A percentile compares a stretch with the other conserved stretches of the same genome.
Evolutionary conservation across 2,113 vertebrate genomes (phyloP).

Genomic region (Sterna hirundo): DNA sequence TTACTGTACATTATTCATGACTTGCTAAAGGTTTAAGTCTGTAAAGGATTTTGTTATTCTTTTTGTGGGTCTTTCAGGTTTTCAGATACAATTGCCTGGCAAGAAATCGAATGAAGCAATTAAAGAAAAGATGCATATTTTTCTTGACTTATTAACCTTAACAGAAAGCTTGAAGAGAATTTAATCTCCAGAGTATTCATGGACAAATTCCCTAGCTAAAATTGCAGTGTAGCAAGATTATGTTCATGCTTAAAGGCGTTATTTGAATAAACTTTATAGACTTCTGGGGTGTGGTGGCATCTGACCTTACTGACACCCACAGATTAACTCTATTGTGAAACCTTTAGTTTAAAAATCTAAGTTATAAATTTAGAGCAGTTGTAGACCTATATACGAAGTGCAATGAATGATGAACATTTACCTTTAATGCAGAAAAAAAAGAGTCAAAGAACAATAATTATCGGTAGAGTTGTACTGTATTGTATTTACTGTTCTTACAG

Average conservation of each 20-base stretch:
- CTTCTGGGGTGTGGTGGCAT: background rate
- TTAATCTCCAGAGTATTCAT: background rate
- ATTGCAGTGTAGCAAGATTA: background rate
- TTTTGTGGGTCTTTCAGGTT: conserved; percentile 23
- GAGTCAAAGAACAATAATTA: background rate
- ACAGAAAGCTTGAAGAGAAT: background rate
- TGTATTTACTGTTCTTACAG: background rate
- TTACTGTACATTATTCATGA: conserved; percentile 80
- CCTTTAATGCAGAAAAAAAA: background rate
- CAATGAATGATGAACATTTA: background rate
- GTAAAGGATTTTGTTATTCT: conserved; percentile 54
- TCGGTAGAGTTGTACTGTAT: background rate
- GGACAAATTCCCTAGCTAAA: background rate
- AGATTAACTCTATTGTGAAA: background rate
- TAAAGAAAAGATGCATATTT: background rate
- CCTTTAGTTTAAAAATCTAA: background rate
- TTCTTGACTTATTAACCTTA: background rate
- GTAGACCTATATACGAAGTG: background rate
- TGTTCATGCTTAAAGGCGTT: background rate
- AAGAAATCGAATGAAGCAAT: background rate
- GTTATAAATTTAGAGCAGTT: background rate
- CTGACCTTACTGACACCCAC: background rate
- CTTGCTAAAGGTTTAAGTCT: conserved; percentile 70
- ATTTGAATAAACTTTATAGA: background rate
- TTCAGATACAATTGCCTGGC: conserved; percentile 5